Percentiles rank a stretch among this genome's conserved stretches.
Evolutionary conservation across 2,113 vertebrate genomes (phyloP).

Genomic region (Lepidothrix coronata): DNA sequence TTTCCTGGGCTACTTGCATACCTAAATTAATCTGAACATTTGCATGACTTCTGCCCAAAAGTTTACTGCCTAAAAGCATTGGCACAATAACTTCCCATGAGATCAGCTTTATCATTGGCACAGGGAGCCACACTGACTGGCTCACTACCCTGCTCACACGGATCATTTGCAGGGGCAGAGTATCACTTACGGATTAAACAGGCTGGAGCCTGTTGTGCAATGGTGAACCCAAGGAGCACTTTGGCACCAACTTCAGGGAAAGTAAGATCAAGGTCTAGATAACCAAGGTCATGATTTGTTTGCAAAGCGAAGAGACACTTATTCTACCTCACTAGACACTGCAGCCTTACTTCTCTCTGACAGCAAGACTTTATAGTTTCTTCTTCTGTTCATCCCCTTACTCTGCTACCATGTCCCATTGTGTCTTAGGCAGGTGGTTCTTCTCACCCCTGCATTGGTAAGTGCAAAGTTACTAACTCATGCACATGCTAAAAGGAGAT

Average conservation of each 20-base stretch:
- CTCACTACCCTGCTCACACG: neutral
- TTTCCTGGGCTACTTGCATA: neutral
- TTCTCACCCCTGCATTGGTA: neutral
- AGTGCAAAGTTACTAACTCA: neutral
- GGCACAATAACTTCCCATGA: neutral
- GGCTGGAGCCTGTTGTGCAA: neutral
- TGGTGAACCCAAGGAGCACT: neutral
- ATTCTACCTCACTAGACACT: neutral
- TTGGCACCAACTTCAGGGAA: neutral
- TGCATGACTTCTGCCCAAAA: neutral
- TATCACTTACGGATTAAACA: neutral
- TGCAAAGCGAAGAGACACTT: neutral
- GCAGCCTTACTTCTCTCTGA: neutral
- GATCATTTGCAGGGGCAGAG: neutral
- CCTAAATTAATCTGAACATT: conserved; percentile 18
- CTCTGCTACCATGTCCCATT: neutral
- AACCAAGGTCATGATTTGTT: neutral
- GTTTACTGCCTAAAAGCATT: neutral
- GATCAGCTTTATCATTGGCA: neutral
- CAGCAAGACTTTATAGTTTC: neutral
- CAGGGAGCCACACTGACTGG: neutral
- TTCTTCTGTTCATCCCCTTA: neutral
- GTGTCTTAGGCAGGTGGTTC: neutral
- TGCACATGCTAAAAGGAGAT: neutral
- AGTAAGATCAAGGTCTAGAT: neutral